A percentile compares a stretch with the other conserved stretches of the same genome.
Conservation (phyloP, 92 coral and sea anemone species). For the Phymanthus crucifer region DNA sequence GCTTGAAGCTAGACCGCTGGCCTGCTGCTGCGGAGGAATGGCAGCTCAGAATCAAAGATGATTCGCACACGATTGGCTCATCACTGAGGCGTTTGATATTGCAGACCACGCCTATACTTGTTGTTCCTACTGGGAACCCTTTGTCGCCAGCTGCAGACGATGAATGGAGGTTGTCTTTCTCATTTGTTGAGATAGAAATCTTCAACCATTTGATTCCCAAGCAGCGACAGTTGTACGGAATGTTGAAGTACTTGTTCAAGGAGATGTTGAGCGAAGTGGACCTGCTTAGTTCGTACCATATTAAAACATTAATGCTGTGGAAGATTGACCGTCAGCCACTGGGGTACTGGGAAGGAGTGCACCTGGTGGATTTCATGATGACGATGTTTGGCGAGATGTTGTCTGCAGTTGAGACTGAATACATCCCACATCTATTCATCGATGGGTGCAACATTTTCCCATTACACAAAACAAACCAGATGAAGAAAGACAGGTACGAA, state of each 20-base stretch:
- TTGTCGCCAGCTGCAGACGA: constrained; percentile 13
- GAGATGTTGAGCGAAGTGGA: constrained; percentile 22
- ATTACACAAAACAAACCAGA: constrained; percentile 21
- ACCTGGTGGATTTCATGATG: constrained; percentile 18
- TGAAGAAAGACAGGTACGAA: constrained; percentile 18
- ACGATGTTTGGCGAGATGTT: constrained; percentile 30
- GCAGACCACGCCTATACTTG: constrained; percentile 26
- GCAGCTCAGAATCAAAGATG: not conserved
- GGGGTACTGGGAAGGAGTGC: constrained; percentile 30
- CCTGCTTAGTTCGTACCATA: constrained; percentile 38
- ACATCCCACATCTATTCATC: constrained; percentile 43
- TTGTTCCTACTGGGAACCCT: constrained; percentile 51
- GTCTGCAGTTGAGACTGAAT: constrained; percentile 7
- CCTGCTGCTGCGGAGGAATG: constrained; percentile 29
- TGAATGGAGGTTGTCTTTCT: constrained; percentile 44
- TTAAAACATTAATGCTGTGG: constrained; percentile 53
- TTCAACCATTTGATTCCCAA: constrained; percentile 25
- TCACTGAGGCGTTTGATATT: constrained; percentile 8
- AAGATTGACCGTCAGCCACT: constrained; percentile 25
- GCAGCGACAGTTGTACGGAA: constrained; percentile 38
- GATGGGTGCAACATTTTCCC: constrained; percentile 44
- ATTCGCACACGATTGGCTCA: not conserved
- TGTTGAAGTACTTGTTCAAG: constrained; percentile 40
- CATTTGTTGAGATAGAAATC: constrained; percentile 44
- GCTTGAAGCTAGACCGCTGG: constrained; percentile 41